Evolutionary conservation across 2,888 invertebrate genomes (phyloP).

Genomic region (Netelia inedita): DNA sequence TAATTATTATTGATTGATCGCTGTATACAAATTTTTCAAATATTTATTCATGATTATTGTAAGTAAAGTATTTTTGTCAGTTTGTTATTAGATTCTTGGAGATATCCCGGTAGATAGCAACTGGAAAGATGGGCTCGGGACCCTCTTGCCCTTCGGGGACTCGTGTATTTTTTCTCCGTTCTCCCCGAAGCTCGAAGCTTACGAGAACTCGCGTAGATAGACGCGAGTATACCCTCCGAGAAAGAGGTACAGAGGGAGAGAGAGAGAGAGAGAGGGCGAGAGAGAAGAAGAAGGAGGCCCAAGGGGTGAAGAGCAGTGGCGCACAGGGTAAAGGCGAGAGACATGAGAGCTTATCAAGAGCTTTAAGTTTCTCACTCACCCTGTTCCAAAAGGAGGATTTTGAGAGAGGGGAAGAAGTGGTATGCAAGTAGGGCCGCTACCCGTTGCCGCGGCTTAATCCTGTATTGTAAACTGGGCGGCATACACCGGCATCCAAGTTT

Average conservation of each 20-base stretch:
- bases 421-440: conserved; percentile 57
- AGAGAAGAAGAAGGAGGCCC: conserved; percentile 7
- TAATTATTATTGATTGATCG: no score
- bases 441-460: conserved; percentile 80
- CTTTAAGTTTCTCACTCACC: conserved; percentile 79
- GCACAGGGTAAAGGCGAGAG: conserved; percentile 68
- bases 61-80: neutral
- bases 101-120: neutral
- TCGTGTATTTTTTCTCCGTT: conserved; percentile 26
- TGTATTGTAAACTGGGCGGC: conserved; percentile 83
- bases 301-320: conserved; percentile 33
- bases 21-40: no score
- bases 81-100: neutral
- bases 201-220: conserved; percentile 52
- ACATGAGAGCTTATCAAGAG: conserved; percentile 81
- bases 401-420: conserved; percentile 49
- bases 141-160: neutral
- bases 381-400: conserved; percentile 44
- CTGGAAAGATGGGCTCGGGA: neutral
- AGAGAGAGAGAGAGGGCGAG: conserved; percentile 57
- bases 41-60: neutral
- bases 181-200: conserved; percentile 16
- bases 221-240: conserved; percentile 40
- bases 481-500: conserved; percentile 80
- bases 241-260: conserved; percentile 46